Conservation (phyloP, 2,888 invertebrate species). For the Ariolimax columbianus region DNA sequence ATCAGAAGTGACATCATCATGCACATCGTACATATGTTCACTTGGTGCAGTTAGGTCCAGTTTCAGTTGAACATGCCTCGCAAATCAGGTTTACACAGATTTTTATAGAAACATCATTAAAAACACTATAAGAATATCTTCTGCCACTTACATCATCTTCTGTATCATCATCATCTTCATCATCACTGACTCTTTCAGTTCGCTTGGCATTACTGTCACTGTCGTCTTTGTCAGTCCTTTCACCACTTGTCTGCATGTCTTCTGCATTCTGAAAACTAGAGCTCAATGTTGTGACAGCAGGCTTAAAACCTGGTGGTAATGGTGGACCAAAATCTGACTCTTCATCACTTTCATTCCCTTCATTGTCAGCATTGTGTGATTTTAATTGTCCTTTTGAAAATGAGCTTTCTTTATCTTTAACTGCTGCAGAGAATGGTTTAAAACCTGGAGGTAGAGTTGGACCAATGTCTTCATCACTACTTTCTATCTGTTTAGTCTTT, state of each 20-base stretch:
- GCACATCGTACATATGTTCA: no score
- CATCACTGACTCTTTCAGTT: slow-evolving; percentile 48
- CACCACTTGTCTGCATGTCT: background rate
- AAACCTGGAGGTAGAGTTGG: slow-evolving; percentile 63
- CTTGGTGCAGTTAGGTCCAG: no score
- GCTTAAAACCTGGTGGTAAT: slow-evolving; percentile 53
- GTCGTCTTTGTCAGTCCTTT: slow-evolving; percentile 44
- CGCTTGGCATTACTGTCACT: slow-evolving; percentile 60
- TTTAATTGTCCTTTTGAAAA: background rate
- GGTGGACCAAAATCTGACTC: slow-evolving; percentile 69
- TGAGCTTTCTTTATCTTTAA: background rate
- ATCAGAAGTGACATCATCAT: no score
- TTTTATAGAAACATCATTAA: background rate
- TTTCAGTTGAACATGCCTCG: no score
- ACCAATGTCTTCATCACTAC: slow-evolving; percentile 71
- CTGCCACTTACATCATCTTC: slow-evolving; percentile 38
- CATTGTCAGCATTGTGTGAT: slow-evolving; percentile 66
- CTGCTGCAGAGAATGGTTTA: slow-evolving; percentile 5
- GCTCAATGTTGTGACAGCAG: background rate
- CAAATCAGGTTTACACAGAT: no score
- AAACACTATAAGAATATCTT: background rate
- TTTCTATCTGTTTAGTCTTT: slow-evolving; percentile 59
- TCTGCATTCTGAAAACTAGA: slow-evolving; percentile 21
- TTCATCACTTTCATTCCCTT: slow-evolving; percentile 74
- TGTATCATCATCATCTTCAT: slow-evolving; percentile 60